Conservation (phyloP, 2,113 vertebrate species). For the Scortum barcoo region DNA sequence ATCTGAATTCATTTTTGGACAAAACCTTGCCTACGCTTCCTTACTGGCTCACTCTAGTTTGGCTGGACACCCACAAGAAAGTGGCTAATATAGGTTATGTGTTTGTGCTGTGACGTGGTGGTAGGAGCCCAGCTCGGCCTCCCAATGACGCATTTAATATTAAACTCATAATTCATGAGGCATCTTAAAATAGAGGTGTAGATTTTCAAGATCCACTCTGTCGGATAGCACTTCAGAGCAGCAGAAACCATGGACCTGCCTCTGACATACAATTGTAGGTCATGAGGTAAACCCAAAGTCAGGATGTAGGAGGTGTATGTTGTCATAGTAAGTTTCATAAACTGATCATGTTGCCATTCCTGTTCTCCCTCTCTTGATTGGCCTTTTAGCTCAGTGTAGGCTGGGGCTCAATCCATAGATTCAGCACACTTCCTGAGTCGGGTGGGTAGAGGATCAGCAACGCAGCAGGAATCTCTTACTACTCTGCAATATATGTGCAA, state of each 20-base stretch:
- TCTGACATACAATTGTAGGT: constrained; percentile 3
- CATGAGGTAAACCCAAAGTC: constrained; percentile 5
- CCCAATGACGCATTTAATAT: constrained; percentile 74
- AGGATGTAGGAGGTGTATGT: neutral
- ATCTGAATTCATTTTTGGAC: neutral
- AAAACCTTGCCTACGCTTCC: constrained; percentile 35
- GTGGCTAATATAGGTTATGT: constrained; percentile 72
- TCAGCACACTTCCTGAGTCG: constrained; percentile 8
- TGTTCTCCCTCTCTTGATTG: neutral
- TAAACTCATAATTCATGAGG: constrained; percentile 65
- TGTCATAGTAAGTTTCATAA: neutral
- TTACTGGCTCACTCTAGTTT: constrained; percentile 53
- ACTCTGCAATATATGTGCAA: neutral
- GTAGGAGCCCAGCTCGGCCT: constrained; percentile 45
- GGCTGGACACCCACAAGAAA: constrained; percentile 64
- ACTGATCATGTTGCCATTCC: neutral
- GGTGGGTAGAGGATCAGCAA: neutral
- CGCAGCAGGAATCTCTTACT: neutral
- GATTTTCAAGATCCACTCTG: constrained; percentile 24
- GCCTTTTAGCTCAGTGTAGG: neutral
- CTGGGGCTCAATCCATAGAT: neutral
- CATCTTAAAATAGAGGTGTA: constrained; percentile 62
- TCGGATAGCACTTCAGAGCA: constrained; percentile 4
- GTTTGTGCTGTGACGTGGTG: constrained; percentile 54
- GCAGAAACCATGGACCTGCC: constrained; percentile 8